phyloP scores from a whole-genome alignment of 2,888 invertebrate species.

The Disparrhopalites patrizii region DNA sequence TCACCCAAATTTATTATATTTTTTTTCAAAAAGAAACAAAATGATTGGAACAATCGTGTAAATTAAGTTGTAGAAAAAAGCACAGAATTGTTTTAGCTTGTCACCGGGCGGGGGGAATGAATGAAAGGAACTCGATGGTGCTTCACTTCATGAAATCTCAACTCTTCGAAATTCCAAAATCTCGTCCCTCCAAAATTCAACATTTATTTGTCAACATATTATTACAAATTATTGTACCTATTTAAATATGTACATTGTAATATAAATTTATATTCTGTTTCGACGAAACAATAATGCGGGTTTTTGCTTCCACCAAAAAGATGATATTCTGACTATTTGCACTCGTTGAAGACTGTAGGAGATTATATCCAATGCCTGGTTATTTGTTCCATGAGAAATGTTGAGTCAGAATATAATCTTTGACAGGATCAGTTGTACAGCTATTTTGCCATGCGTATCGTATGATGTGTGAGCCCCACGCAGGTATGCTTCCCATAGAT shows the following conservation, averaged over 20 bases:
- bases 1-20: conserved; percentile 20
- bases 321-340: conserved; percentile 45
- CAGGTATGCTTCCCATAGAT: conserved; percentile 47
- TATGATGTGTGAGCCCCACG: conserved; percentile 47
- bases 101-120: conserved; percentile 23
- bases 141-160: conserved; percentile 13
- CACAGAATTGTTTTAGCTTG: conserved; percentile 20
- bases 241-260: not conserved
- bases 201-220: conserved; percentile 8
- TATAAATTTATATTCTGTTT: conserved; percentile 6
- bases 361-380: not conserved
- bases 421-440: conserved; percentile 45
- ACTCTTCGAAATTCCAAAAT: conserved; percentile 5
- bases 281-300: conserved; percentile 39
- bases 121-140: conserved; percentile 14
- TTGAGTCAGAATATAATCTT: conserved; percentile 47
- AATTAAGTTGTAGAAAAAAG: conserved; percentile 19
- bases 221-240: not conserved
- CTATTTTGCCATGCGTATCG: conserved; percentile 46
- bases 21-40: conserved; percentile 20
- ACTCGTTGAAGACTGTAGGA: not conserved
- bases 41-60: conserved; percentile 22
- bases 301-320: conserved; percentile 46
- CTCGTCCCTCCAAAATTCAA: conserved; percentile 11
- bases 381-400: not conserved